Percentiles rank a stretch among this genome's conserved stretches.
These are phyloP conservation scores for Chrysomela aeneicollis DNA, from an alignment of 2,888 invertebrate species.

Conservation along the genomic window DNA sequence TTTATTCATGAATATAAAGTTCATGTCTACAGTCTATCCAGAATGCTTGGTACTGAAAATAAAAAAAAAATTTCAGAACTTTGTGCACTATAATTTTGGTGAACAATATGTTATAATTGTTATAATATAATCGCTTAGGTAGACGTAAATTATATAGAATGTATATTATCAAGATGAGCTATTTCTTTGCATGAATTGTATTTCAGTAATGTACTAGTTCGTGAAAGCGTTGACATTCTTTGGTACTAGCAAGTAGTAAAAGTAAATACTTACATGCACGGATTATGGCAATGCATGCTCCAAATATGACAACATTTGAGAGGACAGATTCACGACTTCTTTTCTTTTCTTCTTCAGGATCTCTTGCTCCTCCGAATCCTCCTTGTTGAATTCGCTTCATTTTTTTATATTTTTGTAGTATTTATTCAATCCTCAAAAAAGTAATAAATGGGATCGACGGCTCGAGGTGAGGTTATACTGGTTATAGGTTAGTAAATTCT, in stretches of 20 bases:
- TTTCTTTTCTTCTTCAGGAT: constrained; percentile 39
- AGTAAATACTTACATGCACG: constrained; percentile 32
- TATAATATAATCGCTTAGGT: too few species aligned
- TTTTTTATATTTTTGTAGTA: background rate
- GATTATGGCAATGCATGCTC: constrained; percentile 33
- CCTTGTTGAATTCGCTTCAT: constrained; percentile 16
- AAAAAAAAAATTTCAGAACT: background rate
- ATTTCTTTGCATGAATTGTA: too few species aligned
- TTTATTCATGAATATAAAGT: background rate
- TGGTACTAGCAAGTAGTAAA: too few species aligned
- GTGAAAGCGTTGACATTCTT: too few species aligned
- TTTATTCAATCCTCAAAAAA: too few species aligned
- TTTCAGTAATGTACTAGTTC: too few species aligned
- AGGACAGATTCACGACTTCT: constrained; percentile 40
- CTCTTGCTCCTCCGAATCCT: constrained; percentile 21
- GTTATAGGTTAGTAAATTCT: too few species aligned
- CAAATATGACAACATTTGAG: constrained; percentile 38
- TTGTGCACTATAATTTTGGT: background rate
- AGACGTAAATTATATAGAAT: too few species aligned
- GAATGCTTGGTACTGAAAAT: background rate
- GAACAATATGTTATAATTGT: too few species aligned
- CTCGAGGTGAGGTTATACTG: too few species aligned
- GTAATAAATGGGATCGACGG: too few species aligned
- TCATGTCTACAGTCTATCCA: background rate
- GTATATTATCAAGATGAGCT: too few species aligned